Percentiles rank a stretch among this genome's conserved stretches.
phyloP scores from a whole-genome alignment of 2,888 invertebrate species.

The Ichneumoninae sp. region DNA sequence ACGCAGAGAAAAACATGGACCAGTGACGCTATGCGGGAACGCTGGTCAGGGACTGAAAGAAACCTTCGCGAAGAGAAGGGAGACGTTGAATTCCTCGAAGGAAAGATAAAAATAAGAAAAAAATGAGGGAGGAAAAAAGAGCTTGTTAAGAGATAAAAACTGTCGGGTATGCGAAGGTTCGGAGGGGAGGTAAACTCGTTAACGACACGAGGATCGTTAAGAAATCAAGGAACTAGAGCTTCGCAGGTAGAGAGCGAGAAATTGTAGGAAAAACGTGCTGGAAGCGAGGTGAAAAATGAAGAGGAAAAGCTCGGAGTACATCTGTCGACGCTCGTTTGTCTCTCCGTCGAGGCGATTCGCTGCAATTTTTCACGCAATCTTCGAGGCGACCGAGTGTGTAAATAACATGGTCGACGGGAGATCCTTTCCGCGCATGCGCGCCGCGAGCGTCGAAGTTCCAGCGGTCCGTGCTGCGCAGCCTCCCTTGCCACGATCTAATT shows the following conservation, averaged over 20 bases:
- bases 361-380: conserved; percentile 62
- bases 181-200: conserved; percentile 64
- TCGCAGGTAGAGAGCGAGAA: conserved; percentile 56
- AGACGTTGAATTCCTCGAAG: conserved; percentile 23
- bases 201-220: conserved; percentile 70
- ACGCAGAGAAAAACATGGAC: conserved; percentile 28
- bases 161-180: conserved; percentile 43
- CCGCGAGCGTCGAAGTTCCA: neutral
- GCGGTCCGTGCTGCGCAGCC: conserved; percentile 5
- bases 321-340: conserved; percentile 67
- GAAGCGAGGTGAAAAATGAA: conserved; percentile 35
- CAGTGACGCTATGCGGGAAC: neutral
- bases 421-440: conserved; percentile 26
- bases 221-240: conserved; percentile 71
- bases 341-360: conserved; percentile 61
- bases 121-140: conserved; percentile 11
- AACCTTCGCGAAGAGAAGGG: conserved; percentile 19
- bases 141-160: conserved; percentile 33
- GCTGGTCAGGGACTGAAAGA: conserved; percentile 17
- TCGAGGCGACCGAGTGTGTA: conserved; percentile 48
- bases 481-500: conserved; percentile 33
- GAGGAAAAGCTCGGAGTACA: conserved; percentile 53
- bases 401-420: conserved; percentile 39
- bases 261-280: conserved; percentile 45
- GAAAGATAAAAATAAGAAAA: conserved; percentile 22